A percentile compares a stretch with the other conserved stretches of the same genome.
These are phyloP conservation scores for Endomychus coccineus DNA, from an alignment of 2,888 invertebrate genomes.

Conservation along the genomic window DNA sequence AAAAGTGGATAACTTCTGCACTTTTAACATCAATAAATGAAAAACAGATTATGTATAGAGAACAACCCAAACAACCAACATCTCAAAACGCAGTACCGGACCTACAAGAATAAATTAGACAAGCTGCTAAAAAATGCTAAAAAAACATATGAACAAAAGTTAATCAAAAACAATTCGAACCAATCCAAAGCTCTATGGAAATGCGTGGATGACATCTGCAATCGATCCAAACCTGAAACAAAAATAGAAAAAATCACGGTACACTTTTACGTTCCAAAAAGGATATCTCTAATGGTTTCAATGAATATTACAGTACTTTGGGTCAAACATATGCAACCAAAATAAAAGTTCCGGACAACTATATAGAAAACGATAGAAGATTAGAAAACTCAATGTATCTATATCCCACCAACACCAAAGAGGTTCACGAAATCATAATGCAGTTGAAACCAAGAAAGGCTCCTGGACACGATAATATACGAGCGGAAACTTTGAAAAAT, in stretches of 20 bases:
- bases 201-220: background rate
- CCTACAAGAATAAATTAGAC: constrained; percentile 1
- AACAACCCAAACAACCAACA: background rate
- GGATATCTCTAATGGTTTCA: constrained; percentile 1
- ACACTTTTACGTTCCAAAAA: background rate
- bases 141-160: no score
- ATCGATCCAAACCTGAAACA: constrained; percentile 3
- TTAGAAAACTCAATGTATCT: constrained; percentile 5
- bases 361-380: constrained; percentile 2
- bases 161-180: constrained; percentile 2
- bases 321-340: background rate
- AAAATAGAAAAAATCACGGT: background rate
- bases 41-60: constrained; percentile 1
- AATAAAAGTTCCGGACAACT: background rate
- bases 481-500: constrained; percentile 2
- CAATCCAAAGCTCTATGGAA: constrained; percentile 4
- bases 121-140: constrained; percentile 5
- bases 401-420: constrained; percentile 1
- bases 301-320: background rate
- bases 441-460: background rate
- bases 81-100: background rate
- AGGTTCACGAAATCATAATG: background rate
- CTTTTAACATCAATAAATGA: constrained; percentile 2
- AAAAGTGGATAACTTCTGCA: constrained; percentile 4
- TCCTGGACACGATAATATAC: constrained; percentile 1